Percentiles rank a stretch among this genome's conserved stretches.
Conservation (phyloP, 2,797 vertebrate genomes). For the Dicrostonyx torquatus region DNA sequence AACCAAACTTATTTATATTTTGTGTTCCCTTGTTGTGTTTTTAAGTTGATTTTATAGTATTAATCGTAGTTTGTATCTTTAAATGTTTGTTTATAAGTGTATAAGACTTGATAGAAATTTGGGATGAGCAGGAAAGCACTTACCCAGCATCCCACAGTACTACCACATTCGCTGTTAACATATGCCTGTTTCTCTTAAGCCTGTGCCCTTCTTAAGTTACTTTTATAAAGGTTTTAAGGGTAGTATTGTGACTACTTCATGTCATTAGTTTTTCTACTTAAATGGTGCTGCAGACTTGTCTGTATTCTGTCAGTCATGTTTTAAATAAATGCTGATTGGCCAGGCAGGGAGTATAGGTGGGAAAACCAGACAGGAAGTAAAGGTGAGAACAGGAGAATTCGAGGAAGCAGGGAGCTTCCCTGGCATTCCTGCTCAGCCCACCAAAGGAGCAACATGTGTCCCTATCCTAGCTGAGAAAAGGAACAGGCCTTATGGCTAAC, state of each 20-base stretch:
- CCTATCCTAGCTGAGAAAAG: too few relatives aligned
- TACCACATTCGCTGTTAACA: not conserved
- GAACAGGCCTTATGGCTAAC: too few relatives aligned
- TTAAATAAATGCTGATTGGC: too few relatives aligned
- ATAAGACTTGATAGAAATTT: constrained; percentile 27
- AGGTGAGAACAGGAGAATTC: too few relatives aligned
- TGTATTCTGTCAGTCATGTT: too few relatives aligned
- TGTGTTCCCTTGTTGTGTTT: not conserved
- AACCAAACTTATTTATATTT: not conserved
- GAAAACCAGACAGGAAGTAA: too few relatives aligned
- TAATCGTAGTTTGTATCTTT: constrained; percentile 38
- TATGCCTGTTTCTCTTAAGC: not conserved
- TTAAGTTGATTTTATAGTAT: constrained; percentile 16
- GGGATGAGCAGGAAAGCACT: not conserved
- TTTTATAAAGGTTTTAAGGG: not conserved
- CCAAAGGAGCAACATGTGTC: too few relatives aligned
- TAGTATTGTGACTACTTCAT: not conserved
- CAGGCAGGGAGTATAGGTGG: too few relatives aligned
- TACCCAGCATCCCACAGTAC: not conserved
- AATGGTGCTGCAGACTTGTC: too few relatives aligned
- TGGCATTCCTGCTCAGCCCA: too few relatives aligned
- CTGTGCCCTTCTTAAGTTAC: not conserved
- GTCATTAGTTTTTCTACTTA: not conserved
- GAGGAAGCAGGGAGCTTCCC: too few relatives aligned
- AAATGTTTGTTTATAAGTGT: not conserved